These are phyloP conservation scores for Hylaeus volcanicus DNA, from an alignment of 1,140 invertebrate species.

Conservation along the genomic window DNA sequence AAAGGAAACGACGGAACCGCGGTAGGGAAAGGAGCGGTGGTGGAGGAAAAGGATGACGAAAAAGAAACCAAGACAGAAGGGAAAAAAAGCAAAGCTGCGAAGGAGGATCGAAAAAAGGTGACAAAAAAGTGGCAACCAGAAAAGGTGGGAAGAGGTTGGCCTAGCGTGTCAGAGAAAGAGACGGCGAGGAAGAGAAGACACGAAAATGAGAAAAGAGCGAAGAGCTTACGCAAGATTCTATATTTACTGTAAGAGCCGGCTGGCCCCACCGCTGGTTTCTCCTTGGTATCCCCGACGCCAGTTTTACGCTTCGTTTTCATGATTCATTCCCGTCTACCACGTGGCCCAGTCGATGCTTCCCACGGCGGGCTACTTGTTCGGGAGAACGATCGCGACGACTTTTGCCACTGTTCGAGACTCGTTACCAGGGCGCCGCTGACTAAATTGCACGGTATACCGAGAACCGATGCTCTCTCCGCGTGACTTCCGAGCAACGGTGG, in stretches of 20 bases:
- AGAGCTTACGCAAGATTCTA: slow-evolving; percentile 55
- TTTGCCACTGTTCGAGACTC: slow-evolving; percentile 15
- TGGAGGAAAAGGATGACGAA: neutral
- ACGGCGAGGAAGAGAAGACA: neutral
- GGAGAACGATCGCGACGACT: slow-evolving; percentile 27
- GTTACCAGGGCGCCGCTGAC: slow-evolving; percentile 4
- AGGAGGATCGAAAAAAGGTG: neutral
- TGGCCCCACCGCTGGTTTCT: slow-evolving; percentile 5
- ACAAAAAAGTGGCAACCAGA: neutral
- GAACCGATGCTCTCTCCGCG: neutral
- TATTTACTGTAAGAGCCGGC: slow-evolving; percentile 46
- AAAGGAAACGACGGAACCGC: neutral
- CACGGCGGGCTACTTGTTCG: slow-evolving; percentile 30
- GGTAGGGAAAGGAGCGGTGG: neutral
- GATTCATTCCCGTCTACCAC: slow-evolving; percentile 54
- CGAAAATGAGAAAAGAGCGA: slow-evolving; percentile 13
- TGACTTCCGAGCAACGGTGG: neutral
- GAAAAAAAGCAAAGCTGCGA: neutral
- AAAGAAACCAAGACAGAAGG: neutral
- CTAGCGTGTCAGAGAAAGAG: neutral
- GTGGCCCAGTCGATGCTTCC: slow-evolving; percentile 39
- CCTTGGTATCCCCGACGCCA: slow-evolving; percentile 36
- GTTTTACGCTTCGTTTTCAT: slow-evolving; percentile 57
- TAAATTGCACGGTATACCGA: slow-evolving; percentile 24
- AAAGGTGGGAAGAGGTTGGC: neutral